phyloP scores from a whole-genome alignment of 2,113 vertebrate genomes.

The Stigmatopora nigra region DNA sequence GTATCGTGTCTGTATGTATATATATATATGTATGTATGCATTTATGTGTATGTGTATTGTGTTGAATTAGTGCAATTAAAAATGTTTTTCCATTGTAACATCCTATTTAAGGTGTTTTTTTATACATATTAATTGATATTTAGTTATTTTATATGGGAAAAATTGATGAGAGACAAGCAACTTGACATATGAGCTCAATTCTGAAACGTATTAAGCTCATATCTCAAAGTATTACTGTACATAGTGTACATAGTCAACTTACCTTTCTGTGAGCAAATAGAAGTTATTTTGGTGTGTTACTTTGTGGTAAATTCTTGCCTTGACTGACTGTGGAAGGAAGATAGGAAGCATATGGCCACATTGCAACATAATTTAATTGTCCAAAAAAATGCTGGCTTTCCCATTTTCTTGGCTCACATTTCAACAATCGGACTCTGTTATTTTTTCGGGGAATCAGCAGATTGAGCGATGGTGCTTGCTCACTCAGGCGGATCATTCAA shows the following conservation, averaged over 20 bases:
- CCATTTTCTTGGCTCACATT: conserved; percentile 10
- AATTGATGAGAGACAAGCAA: no score
- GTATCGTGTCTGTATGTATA: no score
- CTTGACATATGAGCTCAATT: no score
- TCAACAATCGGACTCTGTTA: conserved; percentile 27
- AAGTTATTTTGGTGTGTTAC: not conserved
- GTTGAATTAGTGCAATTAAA: no score
- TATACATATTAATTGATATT: no score
- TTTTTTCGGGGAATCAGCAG: conserved; percentile 32
- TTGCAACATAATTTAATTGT: conserved; percentile 44
- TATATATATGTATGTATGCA: no score
- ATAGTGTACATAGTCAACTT: not conserved
- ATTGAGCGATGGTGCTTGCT: conserved; percentile 25
- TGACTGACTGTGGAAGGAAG: conserved; percentile 15
- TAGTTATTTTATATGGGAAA: no score
- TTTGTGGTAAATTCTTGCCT: conserved; percentile 4
- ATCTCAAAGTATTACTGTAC: no score
- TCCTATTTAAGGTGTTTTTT: no score
- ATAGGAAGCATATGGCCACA: conserved; percentile 51
- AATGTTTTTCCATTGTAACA: no score
- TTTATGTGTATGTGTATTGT: no score
- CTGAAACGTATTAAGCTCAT: no score
- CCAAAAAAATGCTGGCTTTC: conserved; percentile 16
- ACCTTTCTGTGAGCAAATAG: not conserved
- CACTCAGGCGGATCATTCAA: conserved; percentile 9